phyloP scores from a whole-genome alignment of 2,797 vertebrate genomes.

The Cygnus olor region DNA sequence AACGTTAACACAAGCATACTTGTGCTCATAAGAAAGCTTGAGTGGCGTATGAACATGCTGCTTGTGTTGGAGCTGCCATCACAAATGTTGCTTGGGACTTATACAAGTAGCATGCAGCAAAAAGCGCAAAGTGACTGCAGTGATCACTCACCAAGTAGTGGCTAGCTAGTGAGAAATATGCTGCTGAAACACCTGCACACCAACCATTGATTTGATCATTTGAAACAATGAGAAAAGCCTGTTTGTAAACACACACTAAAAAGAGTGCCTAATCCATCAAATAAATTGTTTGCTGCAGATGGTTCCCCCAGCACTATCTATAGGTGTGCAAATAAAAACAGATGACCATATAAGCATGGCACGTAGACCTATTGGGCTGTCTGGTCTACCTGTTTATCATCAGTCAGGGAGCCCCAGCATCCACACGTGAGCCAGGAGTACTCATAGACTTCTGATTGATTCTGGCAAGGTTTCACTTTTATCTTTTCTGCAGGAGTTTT shows the following conservation, averaged over 20 bases:
- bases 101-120: neutral
- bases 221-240: conserved; percentile 24
- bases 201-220: neutral
- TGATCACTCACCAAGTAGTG: neutral
- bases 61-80: neutral
- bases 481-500: neutral
- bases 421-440: neutral
- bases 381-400: neutral
- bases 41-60: neutral
- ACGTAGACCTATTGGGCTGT: neutral
- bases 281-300: conserved; percentile 14
- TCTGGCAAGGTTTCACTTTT: neutral
- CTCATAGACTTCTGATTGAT: neutral
- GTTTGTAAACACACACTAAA: conserved; percentile 13
- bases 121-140: neutral
- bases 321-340: conserved; percentile 20
- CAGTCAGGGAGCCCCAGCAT: neutral
- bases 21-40: neutral
- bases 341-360: neutral
- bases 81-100: neutral
- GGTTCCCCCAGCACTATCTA: neutral
- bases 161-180: neutral
- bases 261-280: conserved; percentile 21
- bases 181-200: conserved; percentile 12
- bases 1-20: neutral